phyloP scores from a whole-genome alignment of 2,113 vertebrate species.

The Forbesichthys agassizii region DNA sequence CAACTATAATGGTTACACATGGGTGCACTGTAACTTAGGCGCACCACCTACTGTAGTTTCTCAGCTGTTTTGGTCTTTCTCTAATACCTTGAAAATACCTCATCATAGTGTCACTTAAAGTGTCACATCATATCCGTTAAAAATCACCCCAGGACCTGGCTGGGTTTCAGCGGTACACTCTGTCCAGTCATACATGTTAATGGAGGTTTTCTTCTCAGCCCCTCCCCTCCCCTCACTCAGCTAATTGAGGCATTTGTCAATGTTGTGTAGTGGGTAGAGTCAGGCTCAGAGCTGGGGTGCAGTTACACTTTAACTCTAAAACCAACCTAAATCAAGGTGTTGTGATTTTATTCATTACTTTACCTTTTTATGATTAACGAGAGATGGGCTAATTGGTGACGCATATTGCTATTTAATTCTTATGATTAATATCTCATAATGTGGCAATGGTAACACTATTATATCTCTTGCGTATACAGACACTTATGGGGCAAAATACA shows the following conservation, averaged over 20 bases:
- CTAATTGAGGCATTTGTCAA: no score
- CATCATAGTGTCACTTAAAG: neutral
- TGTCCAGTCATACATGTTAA: no score
- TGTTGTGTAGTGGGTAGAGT: no score
- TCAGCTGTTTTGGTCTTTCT: no score
- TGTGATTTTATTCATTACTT: neutral
- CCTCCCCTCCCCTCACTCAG: no score
- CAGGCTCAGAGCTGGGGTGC: no score
- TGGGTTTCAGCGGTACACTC: no score
- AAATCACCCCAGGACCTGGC: no score
- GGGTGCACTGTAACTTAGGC: no score
- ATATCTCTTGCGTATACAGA: neutral
- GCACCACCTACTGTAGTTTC: no score
- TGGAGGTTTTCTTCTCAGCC: no score
- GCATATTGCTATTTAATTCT: neutral
- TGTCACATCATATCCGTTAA: no score
- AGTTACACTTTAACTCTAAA: neutral
- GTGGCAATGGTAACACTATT: neutral
- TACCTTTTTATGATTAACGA: neutral
- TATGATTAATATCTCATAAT: conserved; percentile 1
- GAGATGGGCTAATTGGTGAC: neutral
- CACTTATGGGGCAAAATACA: neutral
- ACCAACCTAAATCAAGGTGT: neutral
- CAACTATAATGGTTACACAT: neutral
- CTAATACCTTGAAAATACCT: neutral